Conservation (phyloP, 2,113 vertebrate species). For the Colistium nudipinnis region DNA sequence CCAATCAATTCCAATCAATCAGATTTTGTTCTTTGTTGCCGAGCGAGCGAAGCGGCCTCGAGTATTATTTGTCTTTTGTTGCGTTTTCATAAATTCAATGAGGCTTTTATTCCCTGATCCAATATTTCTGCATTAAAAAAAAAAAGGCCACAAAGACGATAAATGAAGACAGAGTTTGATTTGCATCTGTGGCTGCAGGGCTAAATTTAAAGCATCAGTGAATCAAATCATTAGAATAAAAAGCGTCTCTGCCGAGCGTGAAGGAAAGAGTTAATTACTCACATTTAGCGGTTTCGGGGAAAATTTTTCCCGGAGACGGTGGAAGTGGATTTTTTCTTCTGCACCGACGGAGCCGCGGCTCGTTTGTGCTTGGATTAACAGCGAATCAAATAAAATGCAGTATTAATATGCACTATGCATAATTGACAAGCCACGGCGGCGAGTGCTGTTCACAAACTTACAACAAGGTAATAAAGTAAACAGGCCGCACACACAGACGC, state of each 20-base stretch:
- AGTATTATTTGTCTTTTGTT: slow-evolving; percentile 13
- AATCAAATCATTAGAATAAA: slow-evolving; percentile 85
- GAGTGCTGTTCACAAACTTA: slow-evolving; percentile 58
- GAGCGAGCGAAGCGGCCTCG: not conserved
- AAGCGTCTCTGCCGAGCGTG: slow-evolving; percentile 76
- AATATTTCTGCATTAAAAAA: slow-evolving; percentile 42
- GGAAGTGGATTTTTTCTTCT: slow-evolving; percentile 53
- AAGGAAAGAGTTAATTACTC: slow-evolving; percentile 83
- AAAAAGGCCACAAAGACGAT: slow-evolving; percentile 70
- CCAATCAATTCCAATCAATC: slow-evolving; percentile 17
- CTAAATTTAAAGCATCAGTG: slow-evolving; percentile 86
- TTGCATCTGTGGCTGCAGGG: slow-evolving; percentile 75
- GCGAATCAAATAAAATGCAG: slow-evolving; percentile 74
- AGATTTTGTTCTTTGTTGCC: not conserved
- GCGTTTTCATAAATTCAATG: slow-evolving; percentile 51
- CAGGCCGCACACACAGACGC: slow-evolving; percentile 6
- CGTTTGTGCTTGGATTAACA: slow-evolving; percentile 67
- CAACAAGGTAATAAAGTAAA: slow-evolving; percentile 66
- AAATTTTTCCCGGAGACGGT: too few relatives aligned
- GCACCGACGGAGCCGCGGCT: slow-evolving; percentile 47
- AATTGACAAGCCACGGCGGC: slow-evolving; percentile 63
- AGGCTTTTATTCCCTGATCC: slow-evolving; percentile 61
- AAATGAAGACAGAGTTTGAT: slow-evolving; percentile 72
- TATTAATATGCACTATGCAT: slow-evolving; percentile 76
- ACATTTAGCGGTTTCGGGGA: slow-evolving; percentile 65